Base-by-base conservation (phyloP, 35 echinoderm and acorn worm genomes). In the Ophiothrix spiculata region DNA sequence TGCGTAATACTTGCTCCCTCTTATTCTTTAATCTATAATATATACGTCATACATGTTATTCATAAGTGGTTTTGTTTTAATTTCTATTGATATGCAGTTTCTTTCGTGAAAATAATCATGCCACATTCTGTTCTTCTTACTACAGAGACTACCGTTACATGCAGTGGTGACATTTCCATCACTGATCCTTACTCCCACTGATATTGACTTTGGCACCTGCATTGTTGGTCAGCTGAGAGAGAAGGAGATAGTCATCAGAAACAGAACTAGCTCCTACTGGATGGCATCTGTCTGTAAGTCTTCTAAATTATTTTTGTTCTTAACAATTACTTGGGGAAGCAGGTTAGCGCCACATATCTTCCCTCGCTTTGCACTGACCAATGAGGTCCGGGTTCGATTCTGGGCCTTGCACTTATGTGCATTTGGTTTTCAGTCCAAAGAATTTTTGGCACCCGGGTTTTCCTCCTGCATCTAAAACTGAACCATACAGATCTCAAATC, bases 131-230 rank as follows among this genome's bases (percentile, higher is more conserved):
- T 78, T 33, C 39, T 15, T 91, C 23, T 75, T 39, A 1, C 36
- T 77, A 13, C 37, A 97, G 94, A 63, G 74, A 86, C 60, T 97
- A 29, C 94, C 94, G 25, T 64, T 97, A 31, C 87, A 90, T 87
- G 90, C 94, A 14, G 40, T 92, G 32, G 78, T 97, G 0, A 81
- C 85, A 17, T 63, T 97, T 1, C 94, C 94, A 10, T 97, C 94
- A 31, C 74, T 97, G 36, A 36, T 75, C 46, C 32, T 97, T 1
- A 78, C 90, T 31, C 87, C 87, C 42, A 77, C 78, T n/a, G 19
- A 35, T 31, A 45, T 97, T 49, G 90, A 97, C 87, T 97, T 97
- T 87, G 94, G 94, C 17, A 82, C 75, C 11, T 97, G 94, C 36
- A 77, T 91, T 32, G 94, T 97, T 74, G 86, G 90, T 31, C 94